These are phyloP conservation scores for Phaenicophaeus curvirostris DNA, from an alignment of 2,797 vertebrate species.

Conservation along the genomic window DNA sequence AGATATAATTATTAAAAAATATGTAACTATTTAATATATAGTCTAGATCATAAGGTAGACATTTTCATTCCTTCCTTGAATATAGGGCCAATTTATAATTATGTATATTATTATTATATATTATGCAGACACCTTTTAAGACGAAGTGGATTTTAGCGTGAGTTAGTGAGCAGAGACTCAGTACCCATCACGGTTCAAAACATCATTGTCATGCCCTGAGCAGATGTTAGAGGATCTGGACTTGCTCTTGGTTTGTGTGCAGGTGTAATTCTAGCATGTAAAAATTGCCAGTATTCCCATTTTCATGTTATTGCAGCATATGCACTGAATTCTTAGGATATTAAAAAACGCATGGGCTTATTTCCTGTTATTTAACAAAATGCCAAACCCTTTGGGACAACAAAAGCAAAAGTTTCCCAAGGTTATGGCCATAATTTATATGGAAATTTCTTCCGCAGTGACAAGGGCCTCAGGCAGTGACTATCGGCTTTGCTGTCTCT, in stretches of 20 bases:
- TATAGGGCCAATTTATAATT: neutral
- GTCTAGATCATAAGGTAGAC: neutral
- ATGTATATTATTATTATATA: too few species aligned
- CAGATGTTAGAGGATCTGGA: neutral
- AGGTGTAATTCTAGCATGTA: neutral
- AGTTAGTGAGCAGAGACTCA: neutral
- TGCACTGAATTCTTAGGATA: neutral
- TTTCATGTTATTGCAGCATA: neutral
- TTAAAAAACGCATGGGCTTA: neutral
- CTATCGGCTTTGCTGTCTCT: neutral
- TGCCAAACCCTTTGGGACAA: neutral
- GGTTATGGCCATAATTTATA: neutral
- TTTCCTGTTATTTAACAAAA: constrained; percentile 19
- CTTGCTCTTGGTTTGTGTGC: neutral
- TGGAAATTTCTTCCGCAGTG: neutral
- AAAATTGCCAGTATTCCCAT: neutral
- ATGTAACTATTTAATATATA: neutral
- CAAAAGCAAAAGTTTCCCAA: neutral
- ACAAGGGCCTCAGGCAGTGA: neutral
- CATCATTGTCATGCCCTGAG: neutral
- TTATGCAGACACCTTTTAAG: neutral
- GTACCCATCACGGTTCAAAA: neutral
- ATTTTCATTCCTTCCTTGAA: neutral
- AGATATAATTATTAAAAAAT: neutral
- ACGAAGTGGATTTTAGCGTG: neutral